Conservation (phyloP, 92 coral and sea anemone genomes). For the Parazoanthus atlanticus region DNA sequence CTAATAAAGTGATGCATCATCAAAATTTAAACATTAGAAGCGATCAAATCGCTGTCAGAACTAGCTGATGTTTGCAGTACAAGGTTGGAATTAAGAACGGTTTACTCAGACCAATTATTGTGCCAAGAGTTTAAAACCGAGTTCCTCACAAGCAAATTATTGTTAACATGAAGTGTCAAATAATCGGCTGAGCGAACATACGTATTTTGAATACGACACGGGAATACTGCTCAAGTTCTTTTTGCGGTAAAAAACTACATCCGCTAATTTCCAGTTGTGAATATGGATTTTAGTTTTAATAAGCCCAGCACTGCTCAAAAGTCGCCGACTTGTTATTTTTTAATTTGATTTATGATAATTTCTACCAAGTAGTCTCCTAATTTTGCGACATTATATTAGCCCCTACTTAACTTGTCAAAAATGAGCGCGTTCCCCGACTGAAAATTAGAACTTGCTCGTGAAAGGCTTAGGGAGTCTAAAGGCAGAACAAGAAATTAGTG, state of each 20-base stretch:
- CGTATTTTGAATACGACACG: neutral
- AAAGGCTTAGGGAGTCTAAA: conserved; percentile 6
- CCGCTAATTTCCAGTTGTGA: conserved; percentile 21
- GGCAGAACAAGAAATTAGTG: neutral
- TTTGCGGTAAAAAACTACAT: conserved; percentile 6
- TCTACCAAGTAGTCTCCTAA: conserved; percentile 37
- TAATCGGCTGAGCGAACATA: neutral
- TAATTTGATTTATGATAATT: conserved; percentile 80
- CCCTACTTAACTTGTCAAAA: conserved; percentile 41
- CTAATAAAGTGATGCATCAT: neutral
- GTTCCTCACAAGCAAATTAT: neutral
- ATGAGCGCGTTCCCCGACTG: neutral
- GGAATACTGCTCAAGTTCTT: neutral
- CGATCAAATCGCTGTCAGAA: conserved; percentile 19
- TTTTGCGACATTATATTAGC: conserved; percentile 11
- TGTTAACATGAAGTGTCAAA: conserved; percentile 5
- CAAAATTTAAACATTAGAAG: conserved; percentile 15
- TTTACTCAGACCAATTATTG: conserved; percentile 19
- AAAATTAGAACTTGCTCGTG: conserved; percentile 10
- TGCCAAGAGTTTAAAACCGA: conserved; percentile 12
- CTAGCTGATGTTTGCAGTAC: conserved; percentile 13
- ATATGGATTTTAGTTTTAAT: conserved; percentile 40
- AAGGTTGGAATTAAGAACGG: conserved; percentile 26
- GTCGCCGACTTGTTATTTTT: conserved; percentile 65
- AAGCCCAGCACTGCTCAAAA: conserved; percentile 57